These are phyloP conservation scores for Sebastes ruberrimus DNA, from an alignment of 2,797 vertebrate species.

Conservation along the genomic window DNA sequence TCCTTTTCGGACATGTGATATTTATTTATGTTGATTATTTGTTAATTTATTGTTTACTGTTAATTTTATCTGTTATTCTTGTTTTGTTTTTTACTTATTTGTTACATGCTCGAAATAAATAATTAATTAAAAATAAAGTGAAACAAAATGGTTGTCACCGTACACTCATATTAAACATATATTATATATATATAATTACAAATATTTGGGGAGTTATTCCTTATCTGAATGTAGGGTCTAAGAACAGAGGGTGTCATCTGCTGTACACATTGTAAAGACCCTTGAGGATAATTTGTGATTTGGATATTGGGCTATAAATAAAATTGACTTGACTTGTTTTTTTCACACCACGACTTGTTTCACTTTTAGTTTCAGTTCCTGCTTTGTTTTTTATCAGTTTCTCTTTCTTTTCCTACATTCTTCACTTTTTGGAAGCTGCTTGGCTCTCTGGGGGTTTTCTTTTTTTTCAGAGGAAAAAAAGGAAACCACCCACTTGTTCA, in stretches of 20 bases:
- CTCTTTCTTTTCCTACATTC: background rate
- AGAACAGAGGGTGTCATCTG: background rate
- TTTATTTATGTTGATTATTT: too few relatives aligned
- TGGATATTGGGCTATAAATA: too few relatives aligned
- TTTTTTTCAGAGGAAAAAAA: slow-evolving; percentile 12
- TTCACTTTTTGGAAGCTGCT: background rate
- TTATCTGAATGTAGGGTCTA: background rate
- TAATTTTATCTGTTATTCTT: too few relatives aligned
- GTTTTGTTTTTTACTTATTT: too few relatives aligned
- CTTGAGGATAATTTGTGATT: too few relatives aligned
- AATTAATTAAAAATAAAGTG: too few relatives aligned
- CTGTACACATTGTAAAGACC: background rate
- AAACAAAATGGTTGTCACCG: too few relatives aligned
- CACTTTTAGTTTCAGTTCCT: background rate
- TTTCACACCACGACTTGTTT: background rate
- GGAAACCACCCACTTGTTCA: slow-evolving; percentile 25
- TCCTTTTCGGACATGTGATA: too few relatives aligned
- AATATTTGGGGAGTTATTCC: background rate
- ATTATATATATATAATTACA: too few relatives aligned
- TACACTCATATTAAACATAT: too few relatives aligned
- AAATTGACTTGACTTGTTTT: background rate
- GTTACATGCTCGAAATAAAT: too few relatives aligned
- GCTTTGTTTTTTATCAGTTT: background rate
- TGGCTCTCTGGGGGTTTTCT: background rate
- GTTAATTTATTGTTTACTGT: too few relatives aligned